These are phyloP conservation scores for Myxocyprinus asiaticus DNA, from an alignment of 2,113 vertebrate genomes.

Conservation along the genomic window DNA sequence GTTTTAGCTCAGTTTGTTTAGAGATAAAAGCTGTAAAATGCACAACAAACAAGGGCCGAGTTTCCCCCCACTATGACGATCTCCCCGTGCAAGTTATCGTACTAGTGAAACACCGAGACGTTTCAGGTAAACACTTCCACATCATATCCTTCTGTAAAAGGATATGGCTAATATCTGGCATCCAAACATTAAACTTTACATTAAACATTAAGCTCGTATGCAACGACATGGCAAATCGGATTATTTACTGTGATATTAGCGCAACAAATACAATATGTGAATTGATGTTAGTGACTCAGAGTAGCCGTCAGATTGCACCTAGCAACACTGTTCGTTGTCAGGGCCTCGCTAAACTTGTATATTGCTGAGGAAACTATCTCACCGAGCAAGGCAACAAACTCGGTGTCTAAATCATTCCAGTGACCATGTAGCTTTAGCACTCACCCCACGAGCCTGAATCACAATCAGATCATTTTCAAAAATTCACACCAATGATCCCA, in stretches of 20 bases:
- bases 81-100: neutral
- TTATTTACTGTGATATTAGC: too few species aligned
- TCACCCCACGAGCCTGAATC: neutral
- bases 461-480: neutral
- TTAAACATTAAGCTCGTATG: too few species aligned
- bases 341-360: conserved; percentile 7
- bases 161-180: neutral
- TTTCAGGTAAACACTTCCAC: neutral
- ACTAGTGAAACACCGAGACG: neutral
- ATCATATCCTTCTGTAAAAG: neutral
- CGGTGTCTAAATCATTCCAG: conserved; percentile 14
- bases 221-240: neutral
- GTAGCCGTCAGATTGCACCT: neutral
- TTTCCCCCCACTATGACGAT: neutral
- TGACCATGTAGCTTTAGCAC: neutral
- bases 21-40: neutral
- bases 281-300: neutral
- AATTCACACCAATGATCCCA: neutral
- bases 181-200: neutral
- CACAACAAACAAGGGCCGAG: neutral
- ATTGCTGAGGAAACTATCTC: neutral
- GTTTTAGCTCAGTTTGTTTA: neutral
- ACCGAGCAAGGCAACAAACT: conserved; percentile 10
- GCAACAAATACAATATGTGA: too few species aligned
- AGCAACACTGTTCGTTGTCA: neutral